Base-by-base conservation (phyloP, 2,888 invertebrate species). In the Bellardia pandia region DNA sequence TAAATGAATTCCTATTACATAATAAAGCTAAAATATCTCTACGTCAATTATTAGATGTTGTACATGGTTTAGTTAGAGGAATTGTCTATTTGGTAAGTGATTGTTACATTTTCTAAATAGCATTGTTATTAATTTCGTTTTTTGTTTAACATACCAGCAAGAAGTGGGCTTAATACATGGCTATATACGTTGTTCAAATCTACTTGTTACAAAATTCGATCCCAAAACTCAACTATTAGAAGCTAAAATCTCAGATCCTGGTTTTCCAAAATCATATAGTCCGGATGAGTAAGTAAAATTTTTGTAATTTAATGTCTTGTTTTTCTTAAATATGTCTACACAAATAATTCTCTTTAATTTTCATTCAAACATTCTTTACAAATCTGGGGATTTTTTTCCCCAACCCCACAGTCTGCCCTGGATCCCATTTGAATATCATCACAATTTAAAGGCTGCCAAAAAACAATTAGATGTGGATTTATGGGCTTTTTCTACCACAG, bases 401-500 rank as follows among this genome's bases (percentile, higher is more conserved):
- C 82, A 40, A 77, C 68, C 30, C 84, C 71, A 56, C 90, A 98
- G 98, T 90, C 95, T 97, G 3, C 97, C 98, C 89, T 99, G 98
- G 98, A 96, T 98, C 91, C 98, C 98, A 0, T 96, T 96, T 11
- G 98, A 98, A 92, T 96, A 96, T 91, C 96, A 97, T 92, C 92
- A 94, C 0, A 96, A 96, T 92, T 94, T 96, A 91, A 95, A 95
- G 90, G 94, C 86, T 23, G 96, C 96, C 14, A 95, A 95, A 91
- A 94, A 94, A 11, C 96, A 96, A 30, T 95, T 95, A 0, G 95
- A 96, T 76, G 96, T 97, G 13, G 98, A 98, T 91, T 96, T 98
- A 33, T 99, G 98, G 97, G 98, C 98, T 6, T 96, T 97, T 91
- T 98, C 97, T 0, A 98, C 98, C 4, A 98, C 98, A 0, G 93